Conservation (phyloP, 2,888 invertebrate genomes). For the Chrysotoxum bicinctum region DNA sequence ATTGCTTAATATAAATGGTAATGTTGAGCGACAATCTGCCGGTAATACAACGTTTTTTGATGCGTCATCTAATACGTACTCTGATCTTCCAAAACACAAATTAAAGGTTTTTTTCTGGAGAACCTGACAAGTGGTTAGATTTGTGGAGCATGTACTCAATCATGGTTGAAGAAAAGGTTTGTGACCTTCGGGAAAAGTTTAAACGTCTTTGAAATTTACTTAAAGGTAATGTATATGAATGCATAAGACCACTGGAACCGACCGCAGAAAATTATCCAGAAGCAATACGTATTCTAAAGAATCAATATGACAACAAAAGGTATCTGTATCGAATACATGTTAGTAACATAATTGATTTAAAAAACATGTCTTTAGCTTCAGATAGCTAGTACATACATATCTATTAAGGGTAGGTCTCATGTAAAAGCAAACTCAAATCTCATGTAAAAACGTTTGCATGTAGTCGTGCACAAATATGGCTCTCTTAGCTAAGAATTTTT, state of each 20-base stretch:
- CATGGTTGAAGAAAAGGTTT: neutral
- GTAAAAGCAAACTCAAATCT: too few species aligned
- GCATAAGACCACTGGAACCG: neutral
- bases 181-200: neutral
- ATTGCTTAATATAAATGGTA: neutral
- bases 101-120: neutral
- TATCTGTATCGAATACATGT: neutral
- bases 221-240: neutral
- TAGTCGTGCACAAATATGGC: too few species aligned
- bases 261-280: neutral
- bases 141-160: constrained; percentile 2
- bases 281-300: neutral
- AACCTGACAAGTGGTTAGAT: neutral
- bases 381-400: too few species aligned
- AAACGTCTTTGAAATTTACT: neutral
- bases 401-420: too few species aligned
- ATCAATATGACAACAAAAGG: neutral
- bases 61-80: neutral
- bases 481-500: too few species aligned
- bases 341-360: neutral
- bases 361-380: too few species aligned
- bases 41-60: too few species aligned
- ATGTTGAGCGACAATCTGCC: neutral
- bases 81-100: neutral
- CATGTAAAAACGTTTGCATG: too few species aligned